Base-by-base conservation (phyloP, 2,113 vertebrate genomes). In the Lates calcarifer region DNA sequence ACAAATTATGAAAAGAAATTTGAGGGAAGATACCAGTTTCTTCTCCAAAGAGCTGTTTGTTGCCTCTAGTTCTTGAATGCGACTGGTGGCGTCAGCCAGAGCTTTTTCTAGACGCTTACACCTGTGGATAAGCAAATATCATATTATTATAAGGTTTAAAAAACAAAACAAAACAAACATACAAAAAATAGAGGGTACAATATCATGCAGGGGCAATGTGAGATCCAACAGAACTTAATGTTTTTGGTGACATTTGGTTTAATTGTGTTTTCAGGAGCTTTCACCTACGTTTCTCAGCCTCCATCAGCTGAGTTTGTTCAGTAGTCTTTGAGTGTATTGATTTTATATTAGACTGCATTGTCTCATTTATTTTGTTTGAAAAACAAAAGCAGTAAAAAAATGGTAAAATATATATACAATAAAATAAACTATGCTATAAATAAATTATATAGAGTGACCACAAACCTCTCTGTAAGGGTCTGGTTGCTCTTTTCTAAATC, bases 91-190 rank as follows among this genome's bases (percentile, higher is more conserved):
- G 83, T 98, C 96, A 33, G 87, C 94, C 70, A 99, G 88, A 75
- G 96, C 96, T 65, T 89, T 89, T 74, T 98, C 96, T 60, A 99
- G 88, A 0, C 96, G 95, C 55, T 93, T 92, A 88, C 98, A 99
- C 83, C 98, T 99, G 89, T 7, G 24, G 20, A 73, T 51, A 51
- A 56, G 90, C 0, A 83, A n/a, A 33, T 80, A 62, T n/a, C 22
- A 57, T 28, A 47, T 7, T 3, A 64, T 22, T 1, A 35, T 2
- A 58, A 20, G 8, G 11, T 37, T 1, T 56, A 60, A 5, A 43
- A 14, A 43, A 43, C 41, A 7, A 31, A 41, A 6, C 24, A 5
- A 14, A 15, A 57, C 20, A 6, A 6, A 78, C 41, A 6, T 35
- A 45, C 24, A 53, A n/a, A 11, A 66, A 47, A 62, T n/a, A n/a